Percentiles rank a stretch among this genome's conserved stretches.
phyloP scores from a whole-genome alignment of 2,797 vertebrate species.

The Spinibarbus caldwelli region DNA sequence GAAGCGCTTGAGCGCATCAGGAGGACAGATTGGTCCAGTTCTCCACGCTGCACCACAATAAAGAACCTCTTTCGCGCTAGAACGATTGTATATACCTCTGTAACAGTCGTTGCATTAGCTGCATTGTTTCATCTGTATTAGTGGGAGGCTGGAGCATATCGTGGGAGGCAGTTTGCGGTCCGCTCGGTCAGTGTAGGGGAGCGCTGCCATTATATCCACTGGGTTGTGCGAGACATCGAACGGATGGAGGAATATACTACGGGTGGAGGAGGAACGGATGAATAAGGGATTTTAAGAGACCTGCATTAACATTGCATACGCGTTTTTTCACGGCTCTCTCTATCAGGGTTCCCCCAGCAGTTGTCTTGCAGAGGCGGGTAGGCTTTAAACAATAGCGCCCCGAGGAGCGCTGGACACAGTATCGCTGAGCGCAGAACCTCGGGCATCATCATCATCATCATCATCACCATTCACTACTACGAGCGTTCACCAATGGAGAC shows the following conservation, averaged over 20 bases:
- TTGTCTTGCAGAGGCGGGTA: slow-evolving; percentile 52
- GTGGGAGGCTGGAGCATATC: slow-evolving; percentile 20
- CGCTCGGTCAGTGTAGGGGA: slow-evolving; percentile 21
- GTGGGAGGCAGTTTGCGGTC: slow-evolving; percentile 43
- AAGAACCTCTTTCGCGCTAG: neutral
- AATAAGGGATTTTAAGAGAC: slow-evolving; percentile 37
- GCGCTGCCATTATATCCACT: slow-evolving; percentile 47
- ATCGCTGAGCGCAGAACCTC: slow-evolving; percentile 56
- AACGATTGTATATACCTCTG: neutral
- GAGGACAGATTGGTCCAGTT: slow-evolving; percentile 16
- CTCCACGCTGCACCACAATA: slow-evolving; percentile 26
- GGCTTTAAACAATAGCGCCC: slow-evolving; percentile 63
- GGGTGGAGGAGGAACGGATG: slow-evolving; percentile 40
- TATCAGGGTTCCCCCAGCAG: slow-evolving; percentile 37
- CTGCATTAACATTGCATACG: neutral
- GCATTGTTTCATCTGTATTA: slow-evolving; percentile 42
- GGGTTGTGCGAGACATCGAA: slow-evolving; percentile 35
- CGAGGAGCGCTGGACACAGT: slow-evolving; percentile 53
- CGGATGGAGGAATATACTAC: slow-evolving; percentile 32
- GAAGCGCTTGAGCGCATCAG: slow-evolving; percentile 48
- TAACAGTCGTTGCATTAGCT: neutral
- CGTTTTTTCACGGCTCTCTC: slow-evolving; percentile 18
- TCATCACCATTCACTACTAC: slow-evolving; percentile 49
- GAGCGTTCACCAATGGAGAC: slow-evolving; percentile 60
- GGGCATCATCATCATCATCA: slow-evolving; percentile 51